Percentiles rank a stretch among this genome's conserved stretches.
These are phyloP conservation scores for Brachionus manjavacas DNA, from an alignment of 1,140 invertebrate species.

Conservation along the genomic window DNA sequence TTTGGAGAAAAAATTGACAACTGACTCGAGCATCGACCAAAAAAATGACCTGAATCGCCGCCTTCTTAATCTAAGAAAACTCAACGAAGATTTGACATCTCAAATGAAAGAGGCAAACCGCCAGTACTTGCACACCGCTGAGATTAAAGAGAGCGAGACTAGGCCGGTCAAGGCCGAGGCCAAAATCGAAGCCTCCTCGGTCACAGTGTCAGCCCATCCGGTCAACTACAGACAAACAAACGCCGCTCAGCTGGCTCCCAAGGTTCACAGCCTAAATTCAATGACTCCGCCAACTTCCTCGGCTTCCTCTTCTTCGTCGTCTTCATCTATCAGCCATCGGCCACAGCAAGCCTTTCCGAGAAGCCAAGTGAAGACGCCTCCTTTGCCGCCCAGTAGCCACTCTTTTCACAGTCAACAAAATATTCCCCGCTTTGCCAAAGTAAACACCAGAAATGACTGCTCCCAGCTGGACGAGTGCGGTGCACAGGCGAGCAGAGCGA, in stretches of 20 bases:
- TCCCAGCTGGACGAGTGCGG: too few species aligned
- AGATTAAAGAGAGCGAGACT: neutral
- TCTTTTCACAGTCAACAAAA: neutral
- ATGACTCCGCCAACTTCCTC: slow-evolving; percentile 17
- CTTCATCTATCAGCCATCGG: neutral
- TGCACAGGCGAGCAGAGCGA: neutral
- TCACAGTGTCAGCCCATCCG: neutral
- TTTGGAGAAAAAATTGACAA: neutral
- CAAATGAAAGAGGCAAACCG: slow-evolving; percentile 26
- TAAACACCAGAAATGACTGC: neutral
- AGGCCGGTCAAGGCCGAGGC: neutral
- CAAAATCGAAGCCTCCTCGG: neutral
- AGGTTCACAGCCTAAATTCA: neutral
- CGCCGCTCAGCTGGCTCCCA: neutral
- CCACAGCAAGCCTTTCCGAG: neutral
- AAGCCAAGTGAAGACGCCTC: neutral
- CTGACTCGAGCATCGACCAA: neutral
- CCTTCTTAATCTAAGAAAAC: neutral
- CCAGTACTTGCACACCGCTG: neutral
- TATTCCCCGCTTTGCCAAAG: neutral
- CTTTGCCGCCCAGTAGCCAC: neutral
- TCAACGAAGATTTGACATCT: neutral
- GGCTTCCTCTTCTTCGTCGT: slow-evolving; percentile 13
- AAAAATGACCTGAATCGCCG: neutral
- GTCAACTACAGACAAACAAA: neutral